Conservation (phyloP, 2,888 invertebrate species). For the Stenotaenia linearis region DNA sequence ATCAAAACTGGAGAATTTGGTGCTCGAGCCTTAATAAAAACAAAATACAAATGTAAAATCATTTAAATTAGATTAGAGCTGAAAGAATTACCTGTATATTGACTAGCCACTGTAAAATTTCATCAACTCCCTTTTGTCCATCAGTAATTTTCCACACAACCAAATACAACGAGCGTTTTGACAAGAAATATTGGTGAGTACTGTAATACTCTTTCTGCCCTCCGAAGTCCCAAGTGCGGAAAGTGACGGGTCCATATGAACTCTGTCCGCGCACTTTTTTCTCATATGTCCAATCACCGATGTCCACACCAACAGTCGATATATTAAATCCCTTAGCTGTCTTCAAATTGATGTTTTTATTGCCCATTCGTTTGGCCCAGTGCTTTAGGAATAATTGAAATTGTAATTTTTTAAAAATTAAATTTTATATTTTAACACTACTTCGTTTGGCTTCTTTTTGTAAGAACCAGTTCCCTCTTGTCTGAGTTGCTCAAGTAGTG, state of each 20-base stretch:
- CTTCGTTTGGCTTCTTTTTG: constrained; percentile 64
- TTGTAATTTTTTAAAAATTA: not conserved
- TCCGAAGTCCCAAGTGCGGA: constrained; percentile 98
- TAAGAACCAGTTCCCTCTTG: constrained; percentile 74
- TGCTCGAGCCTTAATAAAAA: constrained; percentile 66
- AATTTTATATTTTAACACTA: constrained; percentile 41
- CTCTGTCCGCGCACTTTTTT: constrained; percentile 64
- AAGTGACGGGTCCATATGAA: constrained; percentile 74
- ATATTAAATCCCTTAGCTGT: constrained; percentile 72
- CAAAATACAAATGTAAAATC: too few species aligned
- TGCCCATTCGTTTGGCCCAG: constrained; percentile 93
- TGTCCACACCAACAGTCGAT: constrained; percentile 96
- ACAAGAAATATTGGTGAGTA: constrained; percentile 96
- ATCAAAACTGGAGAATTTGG: constrained; percentile 95
- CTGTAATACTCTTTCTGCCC: constrained; percentile 97
- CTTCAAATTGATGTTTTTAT: constrained; percentile 70
- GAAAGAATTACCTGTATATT: constrained; percentile 65
- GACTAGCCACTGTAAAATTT: constrained; percentile 92
- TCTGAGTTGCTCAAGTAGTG: constrained; percentile 76
- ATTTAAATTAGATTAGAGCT: not conserved
- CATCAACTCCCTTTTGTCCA: constrained; percentile 80
- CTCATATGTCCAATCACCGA: constrained; percentile 90
- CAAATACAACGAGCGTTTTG: constrained; percentile 86
- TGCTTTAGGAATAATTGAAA: constrained; percentile 56
- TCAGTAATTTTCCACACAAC: constrained; percentile 93